phyloP scores from a whole-genome alignment of 2,113 vertebrate species.

The Lepus europaeus region DNA sequence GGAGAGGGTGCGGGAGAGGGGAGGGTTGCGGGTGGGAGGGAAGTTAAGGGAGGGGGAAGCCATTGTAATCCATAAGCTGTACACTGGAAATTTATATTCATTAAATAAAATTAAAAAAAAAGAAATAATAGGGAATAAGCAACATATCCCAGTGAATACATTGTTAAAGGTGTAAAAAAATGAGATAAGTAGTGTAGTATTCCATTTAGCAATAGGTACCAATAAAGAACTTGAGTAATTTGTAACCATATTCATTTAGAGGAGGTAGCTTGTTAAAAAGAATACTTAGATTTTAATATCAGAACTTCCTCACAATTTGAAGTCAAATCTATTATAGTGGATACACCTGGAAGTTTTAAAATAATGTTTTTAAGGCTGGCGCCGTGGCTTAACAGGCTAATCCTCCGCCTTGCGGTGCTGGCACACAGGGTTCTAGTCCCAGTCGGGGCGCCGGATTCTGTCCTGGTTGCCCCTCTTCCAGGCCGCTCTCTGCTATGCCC shows the following conservation, averaged over 20 bases:
- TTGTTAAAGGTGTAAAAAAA: neutral
- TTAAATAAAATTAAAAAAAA: no score
- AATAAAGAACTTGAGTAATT: conserved; percentile 13
- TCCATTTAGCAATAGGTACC: neutral
- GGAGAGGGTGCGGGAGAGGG: no score
- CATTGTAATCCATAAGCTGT: no score
- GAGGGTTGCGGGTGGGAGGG: no score
- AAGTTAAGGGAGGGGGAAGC: no score
- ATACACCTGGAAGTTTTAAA: neutral
- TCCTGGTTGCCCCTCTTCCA: no score
- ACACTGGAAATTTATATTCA: no score
- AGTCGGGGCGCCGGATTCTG: no score
- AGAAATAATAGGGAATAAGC: conserved; percentile 4
- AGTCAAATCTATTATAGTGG: neutral
- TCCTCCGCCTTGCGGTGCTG: no score
- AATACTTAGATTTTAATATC: neutral
- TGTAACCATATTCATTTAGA: conserved; percentile 37
- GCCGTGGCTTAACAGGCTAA: no score
- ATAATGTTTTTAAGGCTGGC: neutral
- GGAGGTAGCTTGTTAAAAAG: neutral
- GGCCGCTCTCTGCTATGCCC: no score
- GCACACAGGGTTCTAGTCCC: no score
- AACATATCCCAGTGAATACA: neutral
- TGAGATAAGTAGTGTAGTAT: conserved; percentile 28
- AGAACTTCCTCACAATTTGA: neutral